These are phyloP conservation scores for Erebia palarica DNA, from an alignment of 2,888 invertebrate species.

Conservation along the genomic window DNA sequence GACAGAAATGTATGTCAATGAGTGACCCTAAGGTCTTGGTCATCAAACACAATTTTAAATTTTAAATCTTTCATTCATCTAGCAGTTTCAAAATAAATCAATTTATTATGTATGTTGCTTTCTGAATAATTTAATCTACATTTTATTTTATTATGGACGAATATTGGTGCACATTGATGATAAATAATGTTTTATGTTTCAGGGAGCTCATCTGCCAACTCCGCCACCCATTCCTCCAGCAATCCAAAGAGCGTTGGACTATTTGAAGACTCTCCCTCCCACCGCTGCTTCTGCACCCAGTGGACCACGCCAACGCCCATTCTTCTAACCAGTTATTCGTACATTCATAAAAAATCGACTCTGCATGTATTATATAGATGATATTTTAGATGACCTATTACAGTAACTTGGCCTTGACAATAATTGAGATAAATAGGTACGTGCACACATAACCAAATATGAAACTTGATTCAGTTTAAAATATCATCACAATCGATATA, in stretches of 20 bases:
- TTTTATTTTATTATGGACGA: neutral
- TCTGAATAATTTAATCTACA: no score
- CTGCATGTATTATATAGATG: conserved; percentile 10
- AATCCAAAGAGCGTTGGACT: conserved; percentile 86
- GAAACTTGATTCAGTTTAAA: conserved; percentile 13
- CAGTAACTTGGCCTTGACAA: conserved; percentile 19
- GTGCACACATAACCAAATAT: conserved; percentile 15
- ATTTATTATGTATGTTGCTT: neutral
- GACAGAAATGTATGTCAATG: neutral
- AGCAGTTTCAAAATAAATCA: neutral
- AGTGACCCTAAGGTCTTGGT: conserved; percentile 15
- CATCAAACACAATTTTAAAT: neutral
- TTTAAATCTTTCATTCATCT: neutral
- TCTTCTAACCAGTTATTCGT: conserved; percentile 7
- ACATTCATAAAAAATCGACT: conserved; percentile 5
- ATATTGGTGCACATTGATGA: neutral
- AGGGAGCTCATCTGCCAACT: conserved; percentile 90
- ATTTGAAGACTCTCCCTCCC: conserved; percentile 81
- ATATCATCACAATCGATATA: conserved; percentile 5
- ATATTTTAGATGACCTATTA: conserved; percentile 12
- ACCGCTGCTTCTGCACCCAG: conserved; percentile 59
- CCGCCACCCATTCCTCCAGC: conserved; percentile 91
- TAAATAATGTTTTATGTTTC: conserved; percentile 41
- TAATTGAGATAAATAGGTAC: conserved; percentile 15
- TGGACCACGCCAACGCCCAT: conserved; percentile 13